A percentile compares a stretch with the other conserved stretches of the same genome.
Evolutionary conservation across 2,888 invertebrate genomes (phyloP).

Genomic region (Argyresthia albistria): DNA sequence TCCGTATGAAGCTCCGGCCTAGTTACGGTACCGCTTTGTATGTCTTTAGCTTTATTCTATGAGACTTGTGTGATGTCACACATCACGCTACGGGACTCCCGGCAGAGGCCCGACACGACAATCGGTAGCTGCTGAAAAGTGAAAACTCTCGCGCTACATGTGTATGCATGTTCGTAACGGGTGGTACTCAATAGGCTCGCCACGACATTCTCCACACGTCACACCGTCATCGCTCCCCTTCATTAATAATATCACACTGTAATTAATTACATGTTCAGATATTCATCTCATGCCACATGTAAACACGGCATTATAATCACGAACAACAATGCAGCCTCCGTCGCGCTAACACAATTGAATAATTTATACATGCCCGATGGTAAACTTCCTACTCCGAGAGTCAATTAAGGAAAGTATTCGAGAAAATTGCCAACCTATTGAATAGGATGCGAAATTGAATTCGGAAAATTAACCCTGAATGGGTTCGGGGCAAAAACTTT

Average conservation of each 20-base stretch:
- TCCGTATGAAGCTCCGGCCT: no score
- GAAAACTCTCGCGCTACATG: neutral
- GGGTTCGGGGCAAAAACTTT: constrained; percentile 55
- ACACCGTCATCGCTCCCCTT: constrained; percentile 31
- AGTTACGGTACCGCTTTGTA: no score
- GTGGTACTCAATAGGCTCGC: neutral
- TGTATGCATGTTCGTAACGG: no score
- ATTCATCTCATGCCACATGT: constrained; percentile 34
- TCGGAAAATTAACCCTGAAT: constrained; percentile 54
- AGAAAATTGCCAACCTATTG: constrained; percentile 37
- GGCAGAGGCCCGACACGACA: constrained; percentile 17
- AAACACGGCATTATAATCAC: constrained; percentile 21
- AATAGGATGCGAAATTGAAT: constrained; percentile 53
- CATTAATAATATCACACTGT: constrained; percentile 45
- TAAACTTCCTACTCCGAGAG: constrained; percentile 35
- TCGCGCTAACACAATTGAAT: constrained; percentile 26
- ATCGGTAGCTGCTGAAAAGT: no score
- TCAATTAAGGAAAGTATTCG: constrained; percentile 56
- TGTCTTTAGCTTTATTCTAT: no score
- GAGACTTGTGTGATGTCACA: neutral
- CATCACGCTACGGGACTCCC: neutral
- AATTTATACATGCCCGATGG: constrained; percentile 32
- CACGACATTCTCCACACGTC: constrained; percentile 13
- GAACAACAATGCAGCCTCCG: constrained; percentile 3
- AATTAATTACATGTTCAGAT: constrained; percentile 49